Percentiles rank a stretch among this genome's conserved stretches.
Conservation (phyloP, 2,113 vertebrate species). For the Oncorhynchus keta region DNA sequence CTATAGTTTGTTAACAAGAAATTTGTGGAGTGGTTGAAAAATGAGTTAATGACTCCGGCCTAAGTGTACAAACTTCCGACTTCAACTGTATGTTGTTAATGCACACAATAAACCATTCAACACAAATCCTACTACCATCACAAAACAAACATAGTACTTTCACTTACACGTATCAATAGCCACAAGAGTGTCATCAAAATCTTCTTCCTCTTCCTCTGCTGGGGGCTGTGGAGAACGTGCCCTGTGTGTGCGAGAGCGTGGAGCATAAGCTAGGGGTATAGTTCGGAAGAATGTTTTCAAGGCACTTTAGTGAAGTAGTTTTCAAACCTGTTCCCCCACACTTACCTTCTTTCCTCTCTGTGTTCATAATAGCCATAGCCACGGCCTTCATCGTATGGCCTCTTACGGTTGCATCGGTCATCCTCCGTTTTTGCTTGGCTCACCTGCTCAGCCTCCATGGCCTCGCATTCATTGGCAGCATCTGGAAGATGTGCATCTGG, state of each 20-base stretch:
- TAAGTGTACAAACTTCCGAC: no score
- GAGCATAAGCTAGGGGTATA: neutral
- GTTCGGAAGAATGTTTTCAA: neutral
- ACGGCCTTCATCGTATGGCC: slow-evolving; percentile 78
- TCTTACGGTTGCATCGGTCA: slow-evolving; percentile 74
- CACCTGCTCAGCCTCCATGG: slow-evolving; percentile 30
- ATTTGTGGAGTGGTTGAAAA: no score
- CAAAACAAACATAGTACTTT: neutral
- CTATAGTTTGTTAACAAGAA: no score
- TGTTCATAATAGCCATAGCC: slow-evolving; percentile 82
- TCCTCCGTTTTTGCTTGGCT: slow-evolving; percentile 54
- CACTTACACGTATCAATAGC: slow-evolving; percentile 89
- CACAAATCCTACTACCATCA: no score
- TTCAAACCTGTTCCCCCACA: neutral
- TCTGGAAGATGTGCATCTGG: neutral
- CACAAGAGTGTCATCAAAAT: slow-evolving; percentile 84
- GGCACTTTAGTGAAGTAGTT: no score
- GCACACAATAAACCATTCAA: neutral
- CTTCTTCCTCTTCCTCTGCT: slow-evolving; percentile 87
- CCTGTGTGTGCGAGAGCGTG: slow-evolving; percentile 54
- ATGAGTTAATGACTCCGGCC: no score
- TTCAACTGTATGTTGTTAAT: no score
- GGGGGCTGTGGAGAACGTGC: slow-evolving; percentile 85
- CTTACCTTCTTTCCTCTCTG: slow-evolving; percentile 83
- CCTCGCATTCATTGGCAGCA: neutral